A percentile compares a stretch with the other conserved stretches of the same genome.
Conservation (phyloP, 2,797 vertebrate species). For the Garrulus glandarius region DNA sequence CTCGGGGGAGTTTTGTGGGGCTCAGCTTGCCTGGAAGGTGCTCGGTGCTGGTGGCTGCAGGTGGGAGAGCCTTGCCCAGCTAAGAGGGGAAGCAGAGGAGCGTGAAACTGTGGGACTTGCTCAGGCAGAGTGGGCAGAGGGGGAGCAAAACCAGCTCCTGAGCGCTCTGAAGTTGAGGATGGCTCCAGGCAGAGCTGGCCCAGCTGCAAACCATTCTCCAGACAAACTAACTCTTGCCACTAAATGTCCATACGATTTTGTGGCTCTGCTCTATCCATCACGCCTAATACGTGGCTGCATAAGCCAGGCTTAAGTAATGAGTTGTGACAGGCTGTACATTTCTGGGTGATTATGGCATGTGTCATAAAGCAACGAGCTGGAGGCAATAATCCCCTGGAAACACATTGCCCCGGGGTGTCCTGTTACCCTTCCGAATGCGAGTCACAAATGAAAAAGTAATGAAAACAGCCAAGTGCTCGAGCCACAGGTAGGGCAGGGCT, state of each 20-base stretch:
- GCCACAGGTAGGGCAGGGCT: neutral
- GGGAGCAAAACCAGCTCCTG: neutral
- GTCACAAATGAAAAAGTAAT: slow-evolving; percentile 41
- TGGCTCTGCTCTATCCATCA: slow-evolving; percentile 14
- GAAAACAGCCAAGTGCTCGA: neutral
- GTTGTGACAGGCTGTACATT: slow-evolving; percentile 34
- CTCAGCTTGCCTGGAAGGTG: neutral
- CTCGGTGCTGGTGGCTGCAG: neutral
- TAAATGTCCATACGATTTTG: slow-evolving; percentile 35
- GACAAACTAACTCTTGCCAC: neutral
- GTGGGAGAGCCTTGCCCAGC: neutral
- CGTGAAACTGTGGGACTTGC: neutral
- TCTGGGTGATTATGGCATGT: slow-evolving; percentile 31
- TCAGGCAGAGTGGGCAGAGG: neutral
- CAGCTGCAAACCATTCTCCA: neutral
- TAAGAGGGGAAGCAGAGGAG: neutral
- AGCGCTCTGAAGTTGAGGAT: neutral
- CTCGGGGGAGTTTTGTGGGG: neutral
- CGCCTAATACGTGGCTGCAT: neutral
- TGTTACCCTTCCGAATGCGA: slow-evolving; percentile 23
- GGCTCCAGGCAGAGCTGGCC: neutral
- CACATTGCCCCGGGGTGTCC: neutral
- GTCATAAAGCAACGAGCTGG: slow-evolving; percentile 52
- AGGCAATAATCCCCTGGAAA: slow-evolving; percentile 58
- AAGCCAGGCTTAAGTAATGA: slow-evolving; percentile 38